These are phyloP conservation scores for Himantopus leucocephalus DNA, from an alignment of 2,113 vertebrate genomes.

Conservation along the genomic window DNA sequence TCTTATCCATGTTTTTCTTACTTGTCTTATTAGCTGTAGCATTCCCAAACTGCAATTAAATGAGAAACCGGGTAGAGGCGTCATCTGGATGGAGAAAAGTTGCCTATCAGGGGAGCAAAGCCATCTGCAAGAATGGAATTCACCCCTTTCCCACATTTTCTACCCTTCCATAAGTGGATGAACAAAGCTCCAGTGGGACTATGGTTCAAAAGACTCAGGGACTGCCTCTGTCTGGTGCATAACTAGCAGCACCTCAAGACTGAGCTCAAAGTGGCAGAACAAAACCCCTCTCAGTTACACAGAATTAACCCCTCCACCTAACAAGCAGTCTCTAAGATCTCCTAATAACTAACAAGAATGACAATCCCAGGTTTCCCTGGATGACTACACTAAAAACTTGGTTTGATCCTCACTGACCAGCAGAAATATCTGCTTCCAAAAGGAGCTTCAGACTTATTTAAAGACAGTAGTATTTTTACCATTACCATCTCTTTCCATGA, in stretches of 20 bases:
- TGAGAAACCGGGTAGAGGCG: not conserved
- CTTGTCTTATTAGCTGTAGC: not conserved
- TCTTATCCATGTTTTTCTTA: not conserved
- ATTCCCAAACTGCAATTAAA: not conserved
- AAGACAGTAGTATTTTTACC: not conserved
- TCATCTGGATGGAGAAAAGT: not conserved
- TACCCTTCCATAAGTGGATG: not conserved
- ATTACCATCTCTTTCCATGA: not conserved
- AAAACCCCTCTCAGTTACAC: not conserved
- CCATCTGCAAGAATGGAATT: not conserved
- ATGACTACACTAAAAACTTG: not conserved
- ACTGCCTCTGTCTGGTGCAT: not conserved
- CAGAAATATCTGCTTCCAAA: not conserved
- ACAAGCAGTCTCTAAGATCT: not conserved
- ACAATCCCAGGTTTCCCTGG: not conserved
- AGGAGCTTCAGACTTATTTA: not conserved
- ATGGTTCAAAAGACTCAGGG: not conserved
- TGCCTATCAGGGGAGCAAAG: not conserved
- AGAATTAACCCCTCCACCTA: not conserved
- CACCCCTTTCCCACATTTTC: not conserved
- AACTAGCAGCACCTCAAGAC: not conserved
- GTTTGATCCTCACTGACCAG: not conserved
- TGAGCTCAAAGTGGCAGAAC: not conserved
- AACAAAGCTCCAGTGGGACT: not conserved
- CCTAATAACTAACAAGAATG: not conserved